Conservation (phyloP, 2,113 vertebrate genomes). For the Dipodomys merriami region DNA sequence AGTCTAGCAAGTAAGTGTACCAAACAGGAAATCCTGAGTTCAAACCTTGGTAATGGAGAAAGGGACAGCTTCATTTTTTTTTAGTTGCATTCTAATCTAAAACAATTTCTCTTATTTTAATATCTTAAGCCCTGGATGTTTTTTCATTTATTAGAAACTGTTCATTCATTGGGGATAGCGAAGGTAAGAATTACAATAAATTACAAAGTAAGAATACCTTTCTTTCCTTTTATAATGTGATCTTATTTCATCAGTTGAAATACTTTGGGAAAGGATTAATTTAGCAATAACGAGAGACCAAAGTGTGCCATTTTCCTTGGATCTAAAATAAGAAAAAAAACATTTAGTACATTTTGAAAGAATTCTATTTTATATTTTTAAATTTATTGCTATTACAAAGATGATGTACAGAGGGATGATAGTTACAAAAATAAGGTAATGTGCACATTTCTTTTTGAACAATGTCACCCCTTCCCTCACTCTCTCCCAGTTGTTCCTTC, state of each 20-base stretch:
- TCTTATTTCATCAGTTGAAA: constrained; percentile 82
- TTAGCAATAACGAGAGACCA: constrained; percentile 94
- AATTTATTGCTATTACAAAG: too few relatives aligned
- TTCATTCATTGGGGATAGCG: background rate
- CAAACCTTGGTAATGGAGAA: too few relatives aligned
- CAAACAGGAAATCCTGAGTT: too few relatives aligned
- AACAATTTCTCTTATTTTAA: background rate
- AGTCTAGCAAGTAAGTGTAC: too few relatives aligned
- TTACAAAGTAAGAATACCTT: constrained; percentile 84
- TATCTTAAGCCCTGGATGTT: background rate
- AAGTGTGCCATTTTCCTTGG: constrained; percentile 90
- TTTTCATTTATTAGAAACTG: background rate
- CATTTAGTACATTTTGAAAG: background rate
- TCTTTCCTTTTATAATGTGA: constrained; percentile 88
- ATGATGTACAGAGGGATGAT: too few relatives aligned
- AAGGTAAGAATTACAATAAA: background rate
- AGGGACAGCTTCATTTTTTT: too few relatives aligned
- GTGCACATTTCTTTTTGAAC: too few relatives aligned
- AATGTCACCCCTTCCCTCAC: too few relatives aligned
- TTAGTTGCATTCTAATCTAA: background rate
- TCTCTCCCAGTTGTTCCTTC: too few relatives aligned
- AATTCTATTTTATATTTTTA: too few relatives aligned
- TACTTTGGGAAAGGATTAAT: constrained; percentile 83
- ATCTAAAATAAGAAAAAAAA: constrained; percentile 85
- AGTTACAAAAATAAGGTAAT: too few relatives aligned